Evolutionary conservation across 2,113 vertebrate genomes (phyloP).

Genomic region (Pluvianellus socialis): DNA sequence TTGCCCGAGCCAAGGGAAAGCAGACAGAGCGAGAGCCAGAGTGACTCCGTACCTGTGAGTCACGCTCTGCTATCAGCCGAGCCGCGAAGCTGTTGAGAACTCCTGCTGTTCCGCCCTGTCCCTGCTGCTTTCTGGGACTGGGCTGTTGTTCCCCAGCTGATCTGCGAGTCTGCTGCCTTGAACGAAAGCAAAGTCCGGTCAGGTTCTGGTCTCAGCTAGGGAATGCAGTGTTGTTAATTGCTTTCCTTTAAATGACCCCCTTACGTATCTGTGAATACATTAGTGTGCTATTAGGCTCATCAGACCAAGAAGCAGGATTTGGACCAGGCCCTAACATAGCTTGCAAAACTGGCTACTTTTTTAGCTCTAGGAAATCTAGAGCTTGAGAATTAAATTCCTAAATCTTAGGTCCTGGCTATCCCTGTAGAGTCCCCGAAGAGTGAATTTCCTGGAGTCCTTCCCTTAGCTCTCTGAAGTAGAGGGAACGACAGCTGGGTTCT

Average conservation of each 20-base stretch:
- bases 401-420: not conserved
- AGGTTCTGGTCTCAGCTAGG: fast-evolving
- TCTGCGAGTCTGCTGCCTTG: not conserved
- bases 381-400: not conserved
- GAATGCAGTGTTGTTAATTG: not conserved
- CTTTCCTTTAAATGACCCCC: not conserved
- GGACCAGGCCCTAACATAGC: not conserved
- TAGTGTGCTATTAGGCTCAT: not conserved
- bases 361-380: not conserved
- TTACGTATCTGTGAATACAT: not conserved
- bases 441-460: constrained; percentile 18
- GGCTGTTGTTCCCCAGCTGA: not conserved
- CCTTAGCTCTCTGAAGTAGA: not conserved
- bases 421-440: not conserved
- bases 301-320: not conserved
- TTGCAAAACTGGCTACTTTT: not conserved
- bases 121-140: not conserved
- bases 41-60: not conserved
- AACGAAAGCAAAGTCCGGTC: not conserved
- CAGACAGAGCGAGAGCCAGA: not conserved
- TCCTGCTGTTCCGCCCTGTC: not conserved
- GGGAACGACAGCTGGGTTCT: constrained; percentile 7
- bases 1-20: not conserved
- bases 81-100: not conserved
- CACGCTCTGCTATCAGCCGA: not conserved